Percentiles rank a stretch among this genome's conserved stretches.
These are phyloP conservation scores for Eupeodes corollae DNA, from an alignment of 1,140 invertebrate species.

Conservation along the genomic window DNA sequence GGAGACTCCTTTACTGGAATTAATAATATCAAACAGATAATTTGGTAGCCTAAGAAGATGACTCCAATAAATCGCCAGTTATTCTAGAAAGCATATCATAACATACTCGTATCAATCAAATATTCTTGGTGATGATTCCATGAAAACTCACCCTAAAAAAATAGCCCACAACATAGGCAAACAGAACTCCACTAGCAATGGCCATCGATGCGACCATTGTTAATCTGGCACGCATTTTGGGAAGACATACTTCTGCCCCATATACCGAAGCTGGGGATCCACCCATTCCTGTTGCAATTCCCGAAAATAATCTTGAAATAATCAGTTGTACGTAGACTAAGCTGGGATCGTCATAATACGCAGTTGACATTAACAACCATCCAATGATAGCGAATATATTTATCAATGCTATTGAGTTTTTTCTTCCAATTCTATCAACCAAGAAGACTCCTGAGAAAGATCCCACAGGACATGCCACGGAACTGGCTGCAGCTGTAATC, in stretches of 20 bases:
- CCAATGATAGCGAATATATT: conserved; percentile 23
- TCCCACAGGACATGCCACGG: conserved; percentile 26
- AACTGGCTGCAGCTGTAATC: conserved; percentile 22
- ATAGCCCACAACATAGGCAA: conserved; percentile 50
- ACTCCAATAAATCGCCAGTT: conserved; percentile 50
- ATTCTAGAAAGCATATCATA: conserved; percentile 7
- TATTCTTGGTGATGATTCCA: no score
- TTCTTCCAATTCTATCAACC: conserved; percentile 27
- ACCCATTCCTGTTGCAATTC: conserved; percentile 45
- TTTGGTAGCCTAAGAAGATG: conserved; percentile 45
- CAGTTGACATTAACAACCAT: conserved; percentile 25
- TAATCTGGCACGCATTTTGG: conserved; percentile 44
- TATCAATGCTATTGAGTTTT: conserved; percentile 21
- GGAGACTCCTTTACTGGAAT: conserved; percentile 59
- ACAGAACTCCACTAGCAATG: conserved; percentile 46
- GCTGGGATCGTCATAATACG: conserved; percentile 6
- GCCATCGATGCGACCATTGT: conserved; percentile 49
- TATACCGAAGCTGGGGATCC: conserved; percentile 52
- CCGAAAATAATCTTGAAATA: conserved; percentile 13
- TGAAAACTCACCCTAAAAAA: conserved; percentile 39
- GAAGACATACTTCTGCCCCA: conserved; percentile 46
- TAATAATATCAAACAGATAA: conserved; percentile 42
- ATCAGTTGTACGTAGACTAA: conserved; percentile 23
- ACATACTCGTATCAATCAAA: no score
- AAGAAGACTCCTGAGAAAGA: conserved; percentile 22